Evolutionary conservation across 2,797 vertebrate genomes (phyloP).

Genomic region (Micropoecilia bifurca): DNA sequence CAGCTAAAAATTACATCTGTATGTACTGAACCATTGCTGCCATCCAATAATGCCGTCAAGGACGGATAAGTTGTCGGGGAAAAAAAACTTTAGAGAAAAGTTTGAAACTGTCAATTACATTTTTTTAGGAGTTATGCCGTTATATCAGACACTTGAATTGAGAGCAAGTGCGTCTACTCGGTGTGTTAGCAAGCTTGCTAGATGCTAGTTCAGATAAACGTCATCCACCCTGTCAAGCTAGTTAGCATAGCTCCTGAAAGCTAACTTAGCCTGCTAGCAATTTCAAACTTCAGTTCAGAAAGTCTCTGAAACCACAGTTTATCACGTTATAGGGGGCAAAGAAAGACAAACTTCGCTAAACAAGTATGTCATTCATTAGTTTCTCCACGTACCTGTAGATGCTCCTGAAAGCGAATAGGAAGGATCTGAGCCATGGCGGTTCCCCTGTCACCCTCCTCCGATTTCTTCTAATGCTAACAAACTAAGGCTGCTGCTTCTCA

Average conservation of each 20-base stretch:
- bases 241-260: conserved; percentile 70
- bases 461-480: conserved; percentile 77
- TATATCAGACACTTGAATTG: neutral
- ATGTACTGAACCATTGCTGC: neutral
- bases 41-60: neutral
- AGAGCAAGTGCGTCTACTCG: conserved; percentile 29
- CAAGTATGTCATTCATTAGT: conserved; percentile 50
- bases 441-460: conserved; percentile 80
- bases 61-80: neutral
- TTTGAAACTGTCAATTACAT: neutral
- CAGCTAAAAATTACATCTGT: neutral
- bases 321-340: neutral
- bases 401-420: conserved; percentile 96
- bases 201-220: conserved; percentile 77
- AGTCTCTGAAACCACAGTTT: conserved; percentile 2
- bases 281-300: conserved; percentile 32
- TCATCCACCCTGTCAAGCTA: conserved; percentile 76
- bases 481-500: conserved; percentile 76
- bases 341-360: conserved; percentile 30
- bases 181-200: conserved; percentile 68
- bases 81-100: neutral
- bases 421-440: conserved; percentile 93
- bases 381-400: conserved; percentile 87
- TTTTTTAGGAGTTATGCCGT: accelerated
- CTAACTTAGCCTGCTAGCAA: conserved; percentile 70